These are phyloP conservation scores for Gallirallus australis DNA, from an alignment of 2,797 vertebrate genomes.

Conservation along the genomic window DNA sequence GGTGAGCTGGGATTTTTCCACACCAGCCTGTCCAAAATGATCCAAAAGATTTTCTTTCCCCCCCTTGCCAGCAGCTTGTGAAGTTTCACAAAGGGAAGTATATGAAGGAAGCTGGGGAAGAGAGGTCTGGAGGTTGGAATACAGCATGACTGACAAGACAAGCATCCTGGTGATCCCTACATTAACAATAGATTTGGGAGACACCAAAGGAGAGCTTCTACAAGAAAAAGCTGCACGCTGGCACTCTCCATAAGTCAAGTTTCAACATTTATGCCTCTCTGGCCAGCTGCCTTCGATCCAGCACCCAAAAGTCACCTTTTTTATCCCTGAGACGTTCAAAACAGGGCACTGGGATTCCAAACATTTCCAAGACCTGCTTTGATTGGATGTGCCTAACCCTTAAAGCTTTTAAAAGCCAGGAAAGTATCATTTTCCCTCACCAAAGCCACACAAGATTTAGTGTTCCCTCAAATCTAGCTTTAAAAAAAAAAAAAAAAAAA, in stretches of 20 bases:
- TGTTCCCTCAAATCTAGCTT: not conserved
- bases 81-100: not conserved
- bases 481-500: not conserved
- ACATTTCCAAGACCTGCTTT: not conserved
- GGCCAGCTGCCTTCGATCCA: not conserved
- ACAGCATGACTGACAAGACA: not conserved
- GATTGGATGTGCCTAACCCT: not conserved
- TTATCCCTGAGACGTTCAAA: accelerated
- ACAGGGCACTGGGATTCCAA: accelerated
- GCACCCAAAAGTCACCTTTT: not conserved
- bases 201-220: not conserved
- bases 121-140: not conserved
- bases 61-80: not conserved
- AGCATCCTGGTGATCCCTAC: not conserved
- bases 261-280: accelerated
- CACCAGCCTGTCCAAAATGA: not conserved
- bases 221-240: not conserved
- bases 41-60: not conserved
- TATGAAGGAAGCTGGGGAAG: not conserved
- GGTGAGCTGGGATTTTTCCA: not conserved
- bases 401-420: not conserved
- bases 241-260: not conserved
- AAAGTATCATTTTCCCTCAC: not conserved
- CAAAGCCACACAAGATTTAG: slow-evolving; percentile 21
- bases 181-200: not conserved